Percentiles rank a stretch among this genome's conserved stretches.
Evolutionary conservation across 2,113 vertebrate species (phyloP).

Genomic region (Tautogolabrus adspersus): DNA sequence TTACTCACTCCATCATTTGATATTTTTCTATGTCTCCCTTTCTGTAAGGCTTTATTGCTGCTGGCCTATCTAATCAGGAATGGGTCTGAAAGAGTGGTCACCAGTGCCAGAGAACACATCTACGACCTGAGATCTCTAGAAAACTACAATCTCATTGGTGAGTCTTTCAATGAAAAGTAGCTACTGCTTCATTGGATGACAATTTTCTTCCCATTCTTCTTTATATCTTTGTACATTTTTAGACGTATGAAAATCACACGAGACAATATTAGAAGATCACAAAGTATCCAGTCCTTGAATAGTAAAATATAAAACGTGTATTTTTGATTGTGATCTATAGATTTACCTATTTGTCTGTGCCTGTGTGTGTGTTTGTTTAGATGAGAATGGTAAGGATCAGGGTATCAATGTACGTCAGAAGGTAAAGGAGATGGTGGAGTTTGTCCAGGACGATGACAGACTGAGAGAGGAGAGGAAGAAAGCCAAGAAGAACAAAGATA

Average conservation of each 20-base stretch:
- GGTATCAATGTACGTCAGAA: conserved; percentile 98
- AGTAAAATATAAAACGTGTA: too few relatives aligned
- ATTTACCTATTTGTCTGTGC: not conserved
- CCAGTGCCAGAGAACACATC: conserved; percentile 99
- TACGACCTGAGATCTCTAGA: conserved; percentile 99
- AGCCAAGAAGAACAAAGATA: conserved; percentile 99
- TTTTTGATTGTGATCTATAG: not conserved
- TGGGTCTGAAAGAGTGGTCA: conserved; percentile 98
- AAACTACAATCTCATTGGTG: conserved; percentile 94
- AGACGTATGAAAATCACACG: not conserved
- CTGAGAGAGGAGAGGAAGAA: conserved; percentile 97
- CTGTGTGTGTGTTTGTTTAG: conserved; percentile 71
- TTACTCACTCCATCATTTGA: not conserved
- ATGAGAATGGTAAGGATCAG: conserved; percentile 98
- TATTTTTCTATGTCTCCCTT: not conserved
- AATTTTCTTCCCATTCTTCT: not conserved
- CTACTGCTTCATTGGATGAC: not conserved
- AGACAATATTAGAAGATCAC: not conserved
- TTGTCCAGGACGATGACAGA: conserved; percentile 96
- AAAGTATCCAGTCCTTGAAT: not conserved
- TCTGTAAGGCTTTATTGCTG: conserved; percentile 92
- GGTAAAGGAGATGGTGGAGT: conserved; percentile 98
- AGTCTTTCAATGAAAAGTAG: conserved; percentile 5
- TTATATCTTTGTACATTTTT: too few relatives aligned
- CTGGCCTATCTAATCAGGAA: conserved; percentile 99